Conservation (phyloP, 2,888 invertebrate species). For the Drosophila greeni region DNA sequence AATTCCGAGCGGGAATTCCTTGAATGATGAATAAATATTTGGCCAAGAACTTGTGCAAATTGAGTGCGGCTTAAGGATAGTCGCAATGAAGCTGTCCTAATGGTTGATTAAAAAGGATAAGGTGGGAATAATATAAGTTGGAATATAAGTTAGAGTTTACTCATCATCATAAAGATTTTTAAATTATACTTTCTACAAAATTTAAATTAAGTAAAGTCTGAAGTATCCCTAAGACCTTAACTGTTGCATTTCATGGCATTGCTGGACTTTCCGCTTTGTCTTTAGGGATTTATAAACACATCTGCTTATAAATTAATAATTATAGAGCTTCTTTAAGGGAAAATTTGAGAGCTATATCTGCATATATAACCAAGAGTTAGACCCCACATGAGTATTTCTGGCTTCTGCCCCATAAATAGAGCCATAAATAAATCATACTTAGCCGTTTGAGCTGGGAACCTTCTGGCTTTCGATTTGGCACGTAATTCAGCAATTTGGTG, state of each 20-base stretch:
- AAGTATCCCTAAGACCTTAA: neutral
- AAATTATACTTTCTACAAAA: too few relatives aligned
- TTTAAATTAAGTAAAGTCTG: too few relatives aligned
- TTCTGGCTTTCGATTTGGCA: constrained; percentile 33
- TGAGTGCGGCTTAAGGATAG: neutral
- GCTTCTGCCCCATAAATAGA: constrained; percentile 22
- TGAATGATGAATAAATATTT: constrained; percentile 15
- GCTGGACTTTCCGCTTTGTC: too few relatives aligned
- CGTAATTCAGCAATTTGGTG: constrained; percentile 37
- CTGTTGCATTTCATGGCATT: neutral
- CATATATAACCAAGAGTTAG: neutral
- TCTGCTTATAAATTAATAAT: too few relatives aligned
- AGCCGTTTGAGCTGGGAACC: constrained; percentile 7
- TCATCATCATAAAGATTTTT: too few relatives aligned
- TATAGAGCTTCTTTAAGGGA: neutral
- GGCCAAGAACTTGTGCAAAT: constrained; percentile 6
- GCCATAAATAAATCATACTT: constrained; percentile 27
- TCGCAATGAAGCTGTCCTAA: neutral
- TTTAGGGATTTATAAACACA: neutral
- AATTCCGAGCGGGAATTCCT: constrained; percentile 3
- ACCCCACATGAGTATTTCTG: neutral
- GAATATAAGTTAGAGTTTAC: too few relatives aligned
- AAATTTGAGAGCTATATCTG: too few relatives aligned
- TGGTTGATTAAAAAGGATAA: neutral
- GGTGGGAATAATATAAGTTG: neutral